A percentile compares a stretch with the other conserved stretches of the same genome.
Conservation (phyloP, 2,797 vertebrate species). For the Sciurus vulgaris region DNA sequence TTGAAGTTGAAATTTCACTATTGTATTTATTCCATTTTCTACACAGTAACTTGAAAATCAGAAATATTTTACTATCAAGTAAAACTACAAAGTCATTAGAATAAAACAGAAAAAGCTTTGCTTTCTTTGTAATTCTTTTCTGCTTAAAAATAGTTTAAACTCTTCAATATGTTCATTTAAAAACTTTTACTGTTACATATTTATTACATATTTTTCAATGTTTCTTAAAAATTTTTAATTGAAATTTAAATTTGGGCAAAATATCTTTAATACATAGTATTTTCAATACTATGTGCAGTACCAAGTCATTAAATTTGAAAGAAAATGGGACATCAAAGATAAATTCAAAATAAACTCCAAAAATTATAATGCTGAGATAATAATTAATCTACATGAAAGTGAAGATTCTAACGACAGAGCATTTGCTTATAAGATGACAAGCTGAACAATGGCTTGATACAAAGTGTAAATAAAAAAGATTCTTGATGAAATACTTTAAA, state of each 20-base stretch:
- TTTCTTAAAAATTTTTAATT: neutral
- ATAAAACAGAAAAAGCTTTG: neutral
- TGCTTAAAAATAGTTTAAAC: neutral
- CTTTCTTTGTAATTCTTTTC: neutral
- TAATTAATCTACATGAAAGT: neutral
- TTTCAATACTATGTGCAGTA: neutral
- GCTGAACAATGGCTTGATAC: neutral
- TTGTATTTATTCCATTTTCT: constrained; percentile 2
- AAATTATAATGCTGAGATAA: neutral
- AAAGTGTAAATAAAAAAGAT: neutral
- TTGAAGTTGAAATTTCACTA: neutral
- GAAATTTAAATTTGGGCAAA: neutral
- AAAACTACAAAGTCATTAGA: neutral
- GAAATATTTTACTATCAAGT: neutral
- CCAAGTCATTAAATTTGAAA: neutral
- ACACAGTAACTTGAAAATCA: constrained; percentile 6
- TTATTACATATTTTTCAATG: neutral
- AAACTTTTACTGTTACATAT: neutral
- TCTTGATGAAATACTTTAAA: neutral
- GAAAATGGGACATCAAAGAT: neutral
- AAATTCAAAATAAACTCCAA: neutral
- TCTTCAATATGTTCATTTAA: neutral
- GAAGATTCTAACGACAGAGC: neutral
- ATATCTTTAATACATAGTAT: neutral
- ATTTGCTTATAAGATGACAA: neutral